Conservation (phyloP, 2,797 vertebrate genomes). For the Austrolebias charrua region DNA sequence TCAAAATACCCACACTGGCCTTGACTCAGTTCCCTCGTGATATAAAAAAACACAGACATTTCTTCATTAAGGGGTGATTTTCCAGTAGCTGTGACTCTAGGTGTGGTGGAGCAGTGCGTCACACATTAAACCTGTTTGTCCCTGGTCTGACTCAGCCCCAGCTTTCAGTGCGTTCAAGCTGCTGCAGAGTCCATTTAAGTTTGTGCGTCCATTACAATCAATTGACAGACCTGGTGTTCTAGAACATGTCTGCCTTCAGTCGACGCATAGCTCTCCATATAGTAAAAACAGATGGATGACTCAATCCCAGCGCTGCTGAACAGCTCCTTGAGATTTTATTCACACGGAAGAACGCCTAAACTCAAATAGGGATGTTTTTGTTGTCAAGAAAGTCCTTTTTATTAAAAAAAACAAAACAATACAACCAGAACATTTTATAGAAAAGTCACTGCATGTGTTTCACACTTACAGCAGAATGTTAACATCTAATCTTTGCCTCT, state of each 20-base stretch:
- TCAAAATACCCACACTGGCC: no score
- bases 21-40: not conserved
- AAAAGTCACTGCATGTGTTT: conserved; percentile 62
- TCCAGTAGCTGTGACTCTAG: conserved; percentile 57
- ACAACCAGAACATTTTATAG: conserved; percentile 70
- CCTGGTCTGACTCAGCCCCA: conserved; percentile 66
- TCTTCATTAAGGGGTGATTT: conserved; percentile 35
- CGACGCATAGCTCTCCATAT: conserved; percentile 20
- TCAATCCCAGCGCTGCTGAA: conserved; percentile 22
- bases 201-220: conserved; percentile 11
- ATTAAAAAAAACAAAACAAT: conserved; percentile 55
- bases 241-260: conserved; percentile 17
- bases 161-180: conserved; percentile 54
- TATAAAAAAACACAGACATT: conserved; percentile 15
- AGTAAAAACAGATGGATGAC: conserved; percentile 27
- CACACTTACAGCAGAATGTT: conserved; percentile 65
- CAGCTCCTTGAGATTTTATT: not conserved
- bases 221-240: not conserved
- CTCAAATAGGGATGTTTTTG: not conserved
- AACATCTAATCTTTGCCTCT: conserved; percentile 52
- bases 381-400: conserved; percentile 59
- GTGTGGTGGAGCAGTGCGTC: conserved; percentile 64
- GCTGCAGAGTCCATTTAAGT: conserved; percentile 29
- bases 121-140: conserved; percentile 65
- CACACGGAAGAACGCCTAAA: not conserved